phyloP scores from a whole-genome alignment of 1,140 invertebrate genomes.

The Eumaeus atala region DNA sequence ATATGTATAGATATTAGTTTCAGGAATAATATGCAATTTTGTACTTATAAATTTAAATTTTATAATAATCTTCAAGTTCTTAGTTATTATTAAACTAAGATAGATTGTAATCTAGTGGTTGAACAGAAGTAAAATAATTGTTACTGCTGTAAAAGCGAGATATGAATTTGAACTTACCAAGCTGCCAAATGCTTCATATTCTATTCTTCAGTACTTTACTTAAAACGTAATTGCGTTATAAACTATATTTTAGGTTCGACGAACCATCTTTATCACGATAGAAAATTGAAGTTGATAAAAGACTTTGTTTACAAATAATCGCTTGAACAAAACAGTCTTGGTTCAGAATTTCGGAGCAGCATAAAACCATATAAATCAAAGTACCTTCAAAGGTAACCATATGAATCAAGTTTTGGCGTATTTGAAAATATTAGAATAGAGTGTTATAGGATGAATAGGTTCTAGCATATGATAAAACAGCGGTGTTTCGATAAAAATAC shows the following conservation, averaged over 20 bases:
- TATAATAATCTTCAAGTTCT: no score
- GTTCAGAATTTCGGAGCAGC: not conserved
- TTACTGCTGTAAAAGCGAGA: no score
- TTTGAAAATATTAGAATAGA: not conserved
- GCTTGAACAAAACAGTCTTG: not conserved
- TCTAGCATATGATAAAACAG: conserved; percentile 2
- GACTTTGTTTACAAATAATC: conserved; percentile 5
- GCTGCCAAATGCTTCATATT: conserved; percentile 60
- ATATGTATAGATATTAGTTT: no score
- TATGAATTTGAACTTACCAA: conserved; percentile 44
- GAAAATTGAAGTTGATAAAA: not conserved
- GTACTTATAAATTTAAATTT: no score
- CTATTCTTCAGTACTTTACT: conserved; percentile 5
- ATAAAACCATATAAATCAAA: no score
- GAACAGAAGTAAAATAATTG: no score
- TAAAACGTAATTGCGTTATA: conserved; percentile 1
- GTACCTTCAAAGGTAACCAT: not conserved
- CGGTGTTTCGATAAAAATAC: conserved; percentile 13
- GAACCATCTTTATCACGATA: not conserved
- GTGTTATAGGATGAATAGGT: not conserved
- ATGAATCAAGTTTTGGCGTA: not conserved
- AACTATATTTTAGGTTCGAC: not conserved
- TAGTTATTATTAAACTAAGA: no score
- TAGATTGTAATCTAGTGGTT: no score
- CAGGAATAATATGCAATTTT: no score